These are phyloP conservation scores for Berghia stephanieae DNA, from an alignment of 1,140 invertebrate genomes.

Conservation along the genomic window DNA sequence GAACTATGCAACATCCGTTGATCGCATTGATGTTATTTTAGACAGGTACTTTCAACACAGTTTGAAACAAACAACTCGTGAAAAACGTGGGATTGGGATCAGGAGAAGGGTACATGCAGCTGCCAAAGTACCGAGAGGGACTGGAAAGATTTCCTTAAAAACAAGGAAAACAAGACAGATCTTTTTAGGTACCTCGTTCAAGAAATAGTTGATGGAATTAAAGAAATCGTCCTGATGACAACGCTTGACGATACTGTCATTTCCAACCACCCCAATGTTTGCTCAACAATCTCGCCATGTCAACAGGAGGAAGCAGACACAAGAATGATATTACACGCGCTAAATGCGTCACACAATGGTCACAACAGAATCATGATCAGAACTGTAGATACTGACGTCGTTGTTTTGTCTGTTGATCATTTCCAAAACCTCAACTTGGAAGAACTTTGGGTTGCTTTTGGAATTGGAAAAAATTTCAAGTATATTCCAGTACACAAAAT, in stretches of 20 bases:
- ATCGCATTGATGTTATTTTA: background rate
- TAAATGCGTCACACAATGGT: background rate
- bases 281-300: background rate
- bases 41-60: background rate
- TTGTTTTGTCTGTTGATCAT: background rate
- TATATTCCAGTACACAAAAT: background rate
- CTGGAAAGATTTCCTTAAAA: background rate
- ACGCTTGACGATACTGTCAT: background rate
- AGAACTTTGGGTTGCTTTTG: slow-evolving; percentile 13
- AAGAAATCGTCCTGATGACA: background rate
- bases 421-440: background rate
- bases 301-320: slow-evolving; percentile 5
- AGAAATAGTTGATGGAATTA: background rate
- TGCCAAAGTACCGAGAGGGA: background rate
- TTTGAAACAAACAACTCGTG: background rate
- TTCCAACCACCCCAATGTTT: too few relatives aligned
- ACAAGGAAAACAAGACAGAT: background rate
- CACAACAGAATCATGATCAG: background rate
- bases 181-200: background rate
- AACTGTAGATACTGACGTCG: background rate
- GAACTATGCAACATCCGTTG: background rate
- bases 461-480: background rate
- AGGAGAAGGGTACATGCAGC: background rate
- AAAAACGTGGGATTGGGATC: background rate
- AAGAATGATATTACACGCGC: background rate